These are phyloP conservation scores for Limnephilus lunatus DNA, from an alignment of 2,888 invertebrate genomes.

Conservation along the genomic window DNA sequence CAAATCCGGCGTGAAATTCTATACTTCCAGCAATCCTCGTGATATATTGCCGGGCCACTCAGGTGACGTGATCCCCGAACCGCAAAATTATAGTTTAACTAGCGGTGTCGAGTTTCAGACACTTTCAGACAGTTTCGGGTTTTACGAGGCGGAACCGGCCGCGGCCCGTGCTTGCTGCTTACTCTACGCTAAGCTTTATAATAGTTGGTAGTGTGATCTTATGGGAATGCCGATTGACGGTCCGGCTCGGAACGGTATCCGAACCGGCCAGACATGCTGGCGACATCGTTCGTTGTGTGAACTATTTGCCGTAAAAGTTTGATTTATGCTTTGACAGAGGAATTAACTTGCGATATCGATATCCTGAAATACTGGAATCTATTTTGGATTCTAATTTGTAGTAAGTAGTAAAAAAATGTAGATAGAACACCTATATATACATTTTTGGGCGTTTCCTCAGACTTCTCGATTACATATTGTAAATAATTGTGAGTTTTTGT, in stretches of 20 bases:
- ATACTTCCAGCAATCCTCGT: background rate
- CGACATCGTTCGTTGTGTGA: background rate
- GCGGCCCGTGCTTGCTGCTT: background rate
- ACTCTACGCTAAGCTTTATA: background rate
- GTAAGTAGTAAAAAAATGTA: too few relatives aligned
- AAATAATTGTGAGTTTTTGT: too few relatives aligned
- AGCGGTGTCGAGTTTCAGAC: conserved; percentile 54
- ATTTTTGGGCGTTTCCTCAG: too few relatives aligned
- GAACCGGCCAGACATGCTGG: conserved; percentile 22
- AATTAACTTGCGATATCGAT: background rate
- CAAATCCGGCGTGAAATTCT: conserved; percentile 42
- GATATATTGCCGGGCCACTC: conserved; percentile 20
- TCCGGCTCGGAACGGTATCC: background rate
- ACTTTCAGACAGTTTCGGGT: conserved; percentile 42
- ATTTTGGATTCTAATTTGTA: background rate
- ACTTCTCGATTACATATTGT: too few relatives aligned
- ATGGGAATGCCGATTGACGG: conserved; percentile 10
- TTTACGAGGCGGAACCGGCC: conserved; percentile 34
- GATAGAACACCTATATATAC: too few relatives aligned
- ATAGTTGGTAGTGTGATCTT: background rate
- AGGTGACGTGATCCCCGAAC: conserved; percentile 51
- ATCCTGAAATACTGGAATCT: background rate
- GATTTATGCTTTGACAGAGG: background rate
- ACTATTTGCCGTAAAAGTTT: background rate
- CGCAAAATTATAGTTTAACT: conserved; percentile 58